Percentiles rank a stretch among this genome's conserved stretches.
These are phyloP conservation scores for Caenorhabditis briggsae DNA, from an alignment of 1,140 invertebrate species.

Conservation along the genomic window DNA sequence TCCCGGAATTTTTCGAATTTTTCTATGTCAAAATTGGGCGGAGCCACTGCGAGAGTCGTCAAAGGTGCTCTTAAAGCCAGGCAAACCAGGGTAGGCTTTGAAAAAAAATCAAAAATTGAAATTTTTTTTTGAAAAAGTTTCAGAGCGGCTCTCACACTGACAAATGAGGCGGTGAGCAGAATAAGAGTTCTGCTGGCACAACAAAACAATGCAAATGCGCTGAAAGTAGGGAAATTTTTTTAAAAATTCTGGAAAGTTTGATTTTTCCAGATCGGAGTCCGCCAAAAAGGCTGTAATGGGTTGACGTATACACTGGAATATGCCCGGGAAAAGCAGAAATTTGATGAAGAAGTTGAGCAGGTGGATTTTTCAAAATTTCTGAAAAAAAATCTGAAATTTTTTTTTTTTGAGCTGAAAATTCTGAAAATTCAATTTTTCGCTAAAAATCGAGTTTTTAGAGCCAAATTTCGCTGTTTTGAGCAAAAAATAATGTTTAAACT, in stretches of 20 bases:
- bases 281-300: slow-evolving; percentile 96
- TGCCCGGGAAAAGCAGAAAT: slow-evolving; percentile 88
- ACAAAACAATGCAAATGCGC: slow-evolving; percentile 70
- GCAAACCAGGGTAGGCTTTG: slow-evolving; percentile 51
- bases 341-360: slow-evolving; percentile 94
- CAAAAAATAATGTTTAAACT: no score
- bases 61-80: slow-evolving; percentile 60
- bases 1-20: neutral
- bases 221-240: slow-evolving; percentile 69
- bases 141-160: slow-evolving; percentile 72
- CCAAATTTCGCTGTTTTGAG: no score
- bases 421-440: neutral
- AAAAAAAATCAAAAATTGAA: neutral
- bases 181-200: slow-evolving; percentile 69
- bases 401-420: no score
- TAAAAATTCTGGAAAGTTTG: neutral
- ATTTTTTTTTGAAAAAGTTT: neutral
- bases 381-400: neutral
- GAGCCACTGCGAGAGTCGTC: slow-evolving; percentile 68
- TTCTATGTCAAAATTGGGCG: slow-evolving; percentile 55
- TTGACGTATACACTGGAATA: slow-evolving; percentile 97
- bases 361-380: neutral
- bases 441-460: neutral
- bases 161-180: slow-evolving; percentile 71
- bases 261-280: slow-evolving; percentile 86